Evolutionary conservation across 2,797 vertebrate genomes (phyloP).

Genomic region (Enteromius treurensis): DNA sequence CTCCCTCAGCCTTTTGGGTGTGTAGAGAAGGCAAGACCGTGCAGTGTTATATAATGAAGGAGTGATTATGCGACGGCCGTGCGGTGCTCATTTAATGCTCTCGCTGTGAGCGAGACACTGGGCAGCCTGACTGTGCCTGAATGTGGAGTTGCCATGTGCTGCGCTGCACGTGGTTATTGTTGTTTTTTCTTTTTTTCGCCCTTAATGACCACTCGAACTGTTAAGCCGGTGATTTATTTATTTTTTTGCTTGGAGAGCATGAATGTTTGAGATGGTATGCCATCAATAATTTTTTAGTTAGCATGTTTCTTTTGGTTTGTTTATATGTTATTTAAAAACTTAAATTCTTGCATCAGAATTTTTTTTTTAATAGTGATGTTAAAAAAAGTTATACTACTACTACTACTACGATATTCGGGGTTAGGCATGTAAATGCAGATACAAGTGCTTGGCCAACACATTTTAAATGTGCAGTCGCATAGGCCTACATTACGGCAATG

Average conservation of each 20-base stretch:
- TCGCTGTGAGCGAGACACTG: background rate
- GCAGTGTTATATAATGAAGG: slow-evolving; percentile 63
- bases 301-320: background rate
- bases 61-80: slow-evolving; percentile 44
- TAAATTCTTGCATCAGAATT: background rate
- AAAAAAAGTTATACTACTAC: background rate
- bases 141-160: slow-evolving; percentile 7
- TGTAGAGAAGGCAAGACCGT: slow-evolving; percentile 23
- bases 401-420: background rate
- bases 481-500: background rate
- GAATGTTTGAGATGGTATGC: background rate
- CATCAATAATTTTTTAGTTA: background rate
- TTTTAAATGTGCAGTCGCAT: background rate
- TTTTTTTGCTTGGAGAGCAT: slow-evolving; percentile 12
- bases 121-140: background rate
- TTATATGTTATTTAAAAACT: background rate
- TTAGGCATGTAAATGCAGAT: slow-evolving; percentile 11
- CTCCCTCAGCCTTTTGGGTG: slow-evolving; percentile 50
- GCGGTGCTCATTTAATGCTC: slow-evolving; percentile 13
- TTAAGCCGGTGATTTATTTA: slow-evolving; percentile 4
- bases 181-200: background rate
- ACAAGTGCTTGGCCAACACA: background rate
- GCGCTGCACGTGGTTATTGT: slow-evolving; percentile 2
- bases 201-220: background rate
- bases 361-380: background rate